phyloP scores from a whole-genome alignment of 2,888 invertebrate species.

The Craniophora ligustri region DNA sequence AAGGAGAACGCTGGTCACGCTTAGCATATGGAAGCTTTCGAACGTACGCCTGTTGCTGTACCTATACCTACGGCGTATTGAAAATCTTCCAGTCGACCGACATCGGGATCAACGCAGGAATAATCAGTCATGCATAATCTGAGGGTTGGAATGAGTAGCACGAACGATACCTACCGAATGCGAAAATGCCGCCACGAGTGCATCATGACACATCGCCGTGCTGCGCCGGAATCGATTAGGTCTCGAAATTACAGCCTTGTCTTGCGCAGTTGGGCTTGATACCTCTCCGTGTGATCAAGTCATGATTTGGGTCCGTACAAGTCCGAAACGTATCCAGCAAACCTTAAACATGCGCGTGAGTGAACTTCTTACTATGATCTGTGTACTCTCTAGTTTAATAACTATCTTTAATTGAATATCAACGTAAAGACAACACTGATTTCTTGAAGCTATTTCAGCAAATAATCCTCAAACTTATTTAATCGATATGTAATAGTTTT shows the following conservation, averaged over 20 bases:
- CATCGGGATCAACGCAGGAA: no score
- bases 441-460: no score
- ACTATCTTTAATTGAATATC: no score
- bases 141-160: not conserved
- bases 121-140: not conserved
- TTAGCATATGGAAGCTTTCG: constrained; percentile 14
- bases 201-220: not conserved
- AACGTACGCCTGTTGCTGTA: not conserved
- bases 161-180: not conserved
- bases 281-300: not conserved
- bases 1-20: not conserved
- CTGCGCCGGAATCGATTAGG: not conserved
- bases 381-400: no score
- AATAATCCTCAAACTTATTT: no score
- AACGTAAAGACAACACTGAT: no score
- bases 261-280: not conserved
- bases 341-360: not conserved
- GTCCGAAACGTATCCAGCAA: not conserved
- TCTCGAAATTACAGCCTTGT: not conserved
- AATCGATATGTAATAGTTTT: no score
- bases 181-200: not conserved
- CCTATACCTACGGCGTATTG: not conserved
- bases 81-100: not conserved
- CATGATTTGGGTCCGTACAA: not conserved
- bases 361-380: no score